Evolutionary conservation across 2,113 vertebrate species (phyloP).

Genomic region (Sisor rabdophorus): DNA sequence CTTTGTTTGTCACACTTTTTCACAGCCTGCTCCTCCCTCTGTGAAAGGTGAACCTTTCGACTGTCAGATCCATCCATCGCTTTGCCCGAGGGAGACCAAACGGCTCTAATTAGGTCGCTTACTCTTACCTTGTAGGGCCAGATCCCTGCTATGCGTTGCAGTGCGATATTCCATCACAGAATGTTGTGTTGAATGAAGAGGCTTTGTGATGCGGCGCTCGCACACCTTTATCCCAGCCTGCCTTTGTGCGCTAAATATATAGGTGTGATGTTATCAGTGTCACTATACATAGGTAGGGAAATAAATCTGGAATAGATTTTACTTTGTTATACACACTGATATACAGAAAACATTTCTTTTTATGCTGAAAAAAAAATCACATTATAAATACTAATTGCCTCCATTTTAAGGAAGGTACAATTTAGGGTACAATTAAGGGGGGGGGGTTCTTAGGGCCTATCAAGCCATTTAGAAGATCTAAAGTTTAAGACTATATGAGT

Average conservation of each 20-base stretch:
- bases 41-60: conserved; percentile 65
- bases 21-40: conserved; percentile 30
- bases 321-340: not conserved
- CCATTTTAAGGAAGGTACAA: no score
- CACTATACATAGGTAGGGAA: not conserved
- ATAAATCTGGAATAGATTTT: not conserved
- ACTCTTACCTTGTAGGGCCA: conserved; percentile 64
- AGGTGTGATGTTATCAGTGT: not conserved
- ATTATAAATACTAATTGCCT: not conserved
- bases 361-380: not conserved
- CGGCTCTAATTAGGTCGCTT: conserved; percentile 72
- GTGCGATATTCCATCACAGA: conserved; percentile 10
- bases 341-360: no score
- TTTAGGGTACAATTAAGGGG: no score
- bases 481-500: no score
- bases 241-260: conserved; percentile 42
- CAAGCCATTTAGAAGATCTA: no score
- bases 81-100: conserved; percentile 63
- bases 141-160: conserved; percentile 54
- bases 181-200: conserved; percentile 20
- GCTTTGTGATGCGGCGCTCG: conserved; percentile 54
- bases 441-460: no score
- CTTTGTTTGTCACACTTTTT: conserved; percentile 28
- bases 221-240: conserved; percentile 62
- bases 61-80: conserved; percentile 75